Conservation (phyloP, 2,113 vertebrate species). For the Columba janthina region DNA sequence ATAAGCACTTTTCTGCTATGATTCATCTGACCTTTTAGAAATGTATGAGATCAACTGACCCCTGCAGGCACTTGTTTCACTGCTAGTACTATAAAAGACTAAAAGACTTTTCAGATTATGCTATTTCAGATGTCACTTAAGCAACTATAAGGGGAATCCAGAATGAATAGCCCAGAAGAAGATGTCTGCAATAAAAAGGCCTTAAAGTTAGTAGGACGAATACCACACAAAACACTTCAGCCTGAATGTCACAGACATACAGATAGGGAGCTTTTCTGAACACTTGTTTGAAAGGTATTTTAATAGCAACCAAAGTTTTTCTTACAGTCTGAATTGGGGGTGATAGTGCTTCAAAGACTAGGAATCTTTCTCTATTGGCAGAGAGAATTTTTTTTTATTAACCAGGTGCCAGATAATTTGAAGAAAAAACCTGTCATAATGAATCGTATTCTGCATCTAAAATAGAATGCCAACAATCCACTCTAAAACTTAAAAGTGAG, state of each 20-base stretch:
- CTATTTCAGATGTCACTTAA: background rate
- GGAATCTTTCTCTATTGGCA: background rate
- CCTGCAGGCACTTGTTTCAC: background rate
- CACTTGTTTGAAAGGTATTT: background rate
- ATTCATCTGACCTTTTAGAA: slow-evolving; percentile 31
- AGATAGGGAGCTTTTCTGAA: background rate
- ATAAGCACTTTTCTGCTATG: background rate
- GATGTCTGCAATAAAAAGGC: background rate
- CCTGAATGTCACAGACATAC: background rate
- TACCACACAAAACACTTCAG: background rate
- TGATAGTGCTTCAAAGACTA: background rate
- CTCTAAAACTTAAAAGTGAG: background rate
- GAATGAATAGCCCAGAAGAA: background rate
- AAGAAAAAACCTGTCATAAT: background rate
- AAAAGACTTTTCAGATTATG: background rate
- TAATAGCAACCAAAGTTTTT: background rate
- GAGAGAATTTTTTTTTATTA: background rate
- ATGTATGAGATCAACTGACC: background rate
- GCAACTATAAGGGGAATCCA: background rate
- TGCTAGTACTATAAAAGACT: background rate
- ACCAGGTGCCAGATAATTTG: background rate
- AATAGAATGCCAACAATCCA: background rate
- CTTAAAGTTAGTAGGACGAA: background rate
- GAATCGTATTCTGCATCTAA: background rate
- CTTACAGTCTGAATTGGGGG: background rate